phyloP scores from a whole-genome alignment of 2,797 vertebrate genomes.

The Microcaecilia unicolor region DNA sequence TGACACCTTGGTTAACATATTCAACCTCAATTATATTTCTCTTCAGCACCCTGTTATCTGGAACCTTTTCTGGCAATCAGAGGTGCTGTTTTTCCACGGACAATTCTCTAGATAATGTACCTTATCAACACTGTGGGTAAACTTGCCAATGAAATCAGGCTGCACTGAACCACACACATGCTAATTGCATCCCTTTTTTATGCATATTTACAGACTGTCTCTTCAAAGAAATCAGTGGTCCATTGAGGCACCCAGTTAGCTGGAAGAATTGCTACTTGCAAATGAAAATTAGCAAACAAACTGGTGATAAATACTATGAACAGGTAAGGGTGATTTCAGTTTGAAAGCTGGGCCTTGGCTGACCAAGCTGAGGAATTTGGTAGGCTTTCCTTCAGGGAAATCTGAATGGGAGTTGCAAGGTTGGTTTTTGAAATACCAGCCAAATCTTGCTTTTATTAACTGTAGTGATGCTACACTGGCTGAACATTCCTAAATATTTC shows the following conservation, averaged over 20 bases:
- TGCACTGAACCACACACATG: slow-evolving; percentile 88
- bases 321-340: slow-evolving; percentile 69
- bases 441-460: too few relatives aligned
- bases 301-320: slow-evolving; percentile 90
- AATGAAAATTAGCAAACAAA: slow-evolving; percentile 99
- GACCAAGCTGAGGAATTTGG: too few relatives aligned
- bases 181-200: slow-evolving; percentile 99
- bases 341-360: neutral
- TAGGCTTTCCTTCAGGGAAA: too few relatives aligned
- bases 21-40: slow-evolving; percentile 99
- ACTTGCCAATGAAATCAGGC: slow-evolving; percentile 98
- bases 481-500: too few relatives aligned
- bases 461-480: too few relatives aligned
- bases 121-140: slow-evolving; percentile 97
- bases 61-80: slow-evolving; percentile 98
- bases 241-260: slow-evolving; percentile 90
- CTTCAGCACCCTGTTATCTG: slow-evolving; percentile 98
- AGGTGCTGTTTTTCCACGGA: slow-evolving; percentile 98
- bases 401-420: too few relatives aligned
- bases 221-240: slow-evolving; percentile 98
- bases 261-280: slow-evolving; percentile 89
- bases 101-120: slow-evolving; percentile 99
- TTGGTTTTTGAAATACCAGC: too few relatives aligned
- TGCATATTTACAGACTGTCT: slow-evolving; percentile 99
- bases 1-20: slow-evolving; percentile 99